Evolutionary conservation across 1,140 invertebrate species (phyloP).

Genomic region (Pachyrhynchus sulphureomaculatus): DNA sequence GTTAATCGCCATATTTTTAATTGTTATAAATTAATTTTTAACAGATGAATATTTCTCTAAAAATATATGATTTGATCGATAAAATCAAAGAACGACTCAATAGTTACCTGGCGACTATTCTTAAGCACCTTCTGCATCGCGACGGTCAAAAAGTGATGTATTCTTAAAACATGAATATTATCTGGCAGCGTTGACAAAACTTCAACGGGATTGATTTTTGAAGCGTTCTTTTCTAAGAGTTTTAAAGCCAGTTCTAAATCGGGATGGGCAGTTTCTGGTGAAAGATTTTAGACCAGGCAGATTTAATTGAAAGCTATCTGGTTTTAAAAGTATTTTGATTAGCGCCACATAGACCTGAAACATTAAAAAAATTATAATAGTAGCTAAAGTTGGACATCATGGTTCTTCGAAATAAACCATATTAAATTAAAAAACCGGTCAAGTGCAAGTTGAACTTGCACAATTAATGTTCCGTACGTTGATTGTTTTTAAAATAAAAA

Average conservation of each 20-base stretch:
- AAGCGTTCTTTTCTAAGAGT: constrained; percentile 79
- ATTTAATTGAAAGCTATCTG: constrained; percentile 54
- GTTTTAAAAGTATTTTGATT: constrained; percentile 66
- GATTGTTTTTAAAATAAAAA: too few relatives aligned
- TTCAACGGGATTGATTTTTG: constrained; percentile 75
- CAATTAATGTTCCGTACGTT: too few relatives aligned
- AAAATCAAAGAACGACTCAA: too few relatives aligned
- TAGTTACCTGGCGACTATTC: constrained; percentile 10
- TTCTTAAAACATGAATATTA: constrained; percentile 67
- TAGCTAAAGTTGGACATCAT: too few relatives aligned
- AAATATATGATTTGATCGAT: too few relatives aligned
- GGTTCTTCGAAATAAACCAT: too few relatives aligned
- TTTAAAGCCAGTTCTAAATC: constrained; percentile 79
- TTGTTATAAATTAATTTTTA: too few relatives aligned
- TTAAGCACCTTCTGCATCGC: constrained; percentile 21
- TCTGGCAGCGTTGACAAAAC: constrained; percentile 75
- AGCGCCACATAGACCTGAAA: constrained; percentile 67
- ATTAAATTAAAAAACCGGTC: too few relatives aligned
- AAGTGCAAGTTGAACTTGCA: too few relatives aligned
- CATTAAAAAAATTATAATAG: too few relatives aligned
- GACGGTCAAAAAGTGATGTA: constrained; percentile 76
- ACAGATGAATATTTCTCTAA: too few relatives aligned
- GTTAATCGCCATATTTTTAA: too few relatives aligned
- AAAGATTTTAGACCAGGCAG: constrained; percentile 56
- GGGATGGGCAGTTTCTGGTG: constrained; percentile 61